Evolutionary conservation across 2,888 invertebrate genomes (phyloP).

Genomic region (Kryphioiulus occultus): DNA sequence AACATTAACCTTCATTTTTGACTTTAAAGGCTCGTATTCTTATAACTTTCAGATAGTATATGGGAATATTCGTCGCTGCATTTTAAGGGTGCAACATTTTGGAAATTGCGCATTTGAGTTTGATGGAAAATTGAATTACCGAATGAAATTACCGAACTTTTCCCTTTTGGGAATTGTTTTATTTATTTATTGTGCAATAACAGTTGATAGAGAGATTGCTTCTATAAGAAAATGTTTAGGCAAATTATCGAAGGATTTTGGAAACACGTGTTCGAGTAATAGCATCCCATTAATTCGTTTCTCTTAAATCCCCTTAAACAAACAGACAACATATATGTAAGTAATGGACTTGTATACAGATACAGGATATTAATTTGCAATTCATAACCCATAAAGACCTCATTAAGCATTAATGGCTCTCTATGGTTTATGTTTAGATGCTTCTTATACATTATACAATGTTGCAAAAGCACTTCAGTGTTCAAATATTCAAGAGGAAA

Average conservation of each 20-base stretch:
- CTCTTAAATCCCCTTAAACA: not conserved
- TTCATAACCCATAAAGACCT: not conserved
- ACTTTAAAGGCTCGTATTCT: too few species aligned
- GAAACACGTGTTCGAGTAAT: not conserved
- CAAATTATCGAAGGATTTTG: not conserved
- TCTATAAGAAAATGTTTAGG: not conserved
- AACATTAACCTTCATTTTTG: too few species aligned
- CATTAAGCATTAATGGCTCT: not conserved
- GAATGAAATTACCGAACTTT: not conserved
- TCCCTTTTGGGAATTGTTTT: not conserved
- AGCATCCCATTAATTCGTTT: not conserved
- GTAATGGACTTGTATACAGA: not conserved
- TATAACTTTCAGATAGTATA: too few species aligned
- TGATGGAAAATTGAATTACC: not conserved
- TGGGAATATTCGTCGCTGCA: too few species aligned
- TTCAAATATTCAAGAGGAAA: conserved; percentile 19
- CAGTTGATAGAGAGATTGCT: not conserved
- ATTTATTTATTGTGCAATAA: not conserved
- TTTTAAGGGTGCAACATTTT: too few species aligned
- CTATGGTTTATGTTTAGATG: not conserved
- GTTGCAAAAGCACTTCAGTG: not conserved
- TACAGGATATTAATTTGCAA: not conserved
- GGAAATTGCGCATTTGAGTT: not conserved
- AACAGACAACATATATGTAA: not conserved
- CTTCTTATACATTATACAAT: not conserved